Percentiles rank a stretch among this genome's conserved stretches.
These are phyloP conservation scores for Caenorhabditis sp. DNA, from an alignment of 2,888 invertebrate genomes.

Conservation along the genomic window DNA sequence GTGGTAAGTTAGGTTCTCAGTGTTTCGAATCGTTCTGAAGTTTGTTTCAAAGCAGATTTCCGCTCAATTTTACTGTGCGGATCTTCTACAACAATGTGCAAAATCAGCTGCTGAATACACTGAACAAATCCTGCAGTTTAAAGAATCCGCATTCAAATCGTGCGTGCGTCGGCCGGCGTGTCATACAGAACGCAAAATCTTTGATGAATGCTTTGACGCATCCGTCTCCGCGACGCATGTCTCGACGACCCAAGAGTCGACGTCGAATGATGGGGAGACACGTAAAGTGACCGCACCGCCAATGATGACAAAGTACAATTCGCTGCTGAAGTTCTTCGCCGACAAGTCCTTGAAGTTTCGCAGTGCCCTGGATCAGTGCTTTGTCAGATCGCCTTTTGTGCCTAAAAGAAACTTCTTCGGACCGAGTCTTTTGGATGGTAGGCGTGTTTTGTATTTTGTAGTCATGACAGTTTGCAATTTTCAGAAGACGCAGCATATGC, in stretches of 20 bases:
- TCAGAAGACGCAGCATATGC: slow-evolving; percentile 78
- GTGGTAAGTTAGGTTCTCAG: slow-evolving; percentile 6
- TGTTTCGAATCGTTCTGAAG: neutral
- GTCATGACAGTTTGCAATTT: slow-evolving; percentile 14
- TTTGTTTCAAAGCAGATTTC: slow-evolving; percentile 28
- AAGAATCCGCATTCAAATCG: slow-evolving; percentile 74
- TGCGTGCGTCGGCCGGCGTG: slow-evolving; percentile 76
- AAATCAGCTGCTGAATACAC: slow-evolving; percentile 75
- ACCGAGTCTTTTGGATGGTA: slow-evolving; percentile 70
- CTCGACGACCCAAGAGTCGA: slow-evolving; percentile 8
- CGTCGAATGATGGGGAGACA: slow-evolving; percentile 52
- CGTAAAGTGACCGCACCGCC: slow-evolving; percentile 33
- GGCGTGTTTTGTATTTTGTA: neutral
- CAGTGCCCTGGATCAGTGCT: slow-evolving; percentile 67
- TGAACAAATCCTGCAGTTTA: slow-evolving; percentile 70
- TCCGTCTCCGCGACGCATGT: slow-evolving; percentile 68
- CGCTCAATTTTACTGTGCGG: slow-evolving; percentile 75
- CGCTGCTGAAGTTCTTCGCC: slow-evolving; percentile 49
- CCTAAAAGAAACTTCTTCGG: slow-evolving; percentile 66
- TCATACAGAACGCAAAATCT: slow-evolving; percentile 75
- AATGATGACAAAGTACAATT: slow-evolving; percentile 44
- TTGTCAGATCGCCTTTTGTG: slow-evolving; percentile 67
- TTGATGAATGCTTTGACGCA: slow-evolving; percentile 78
- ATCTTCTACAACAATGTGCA: slow-evolving; percentile 77
- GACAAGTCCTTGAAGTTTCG: slow-evolving; percentile 63